Conservation (phyloP, 2,797 vertebrate species). For the Sebastes hubbsi region DNA sequence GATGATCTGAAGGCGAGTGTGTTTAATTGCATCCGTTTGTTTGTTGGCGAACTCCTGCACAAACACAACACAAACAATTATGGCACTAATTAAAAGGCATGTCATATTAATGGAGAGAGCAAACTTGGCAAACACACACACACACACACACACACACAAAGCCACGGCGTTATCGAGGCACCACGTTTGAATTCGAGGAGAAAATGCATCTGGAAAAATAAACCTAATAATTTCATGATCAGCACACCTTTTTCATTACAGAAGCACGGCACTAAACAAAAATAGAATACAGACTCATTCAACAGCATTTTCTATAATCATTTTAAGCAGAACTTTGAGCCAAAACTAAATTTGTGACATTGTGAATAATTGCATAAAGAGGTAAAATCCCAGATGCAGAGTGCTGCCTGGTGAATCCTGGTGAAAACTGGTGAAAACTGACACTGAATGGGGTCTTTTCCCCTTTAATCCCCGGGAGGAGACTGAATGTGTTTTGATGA, state of each 20-base stretch:
- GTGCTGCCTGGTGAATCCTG: slow-evolving; percentile 3
- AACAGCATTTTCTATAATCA: neutral
- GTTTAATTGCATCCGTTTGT: slow-evolving; percentile 81
- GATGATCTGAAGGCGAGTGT: slow-evolving; percentile 72
- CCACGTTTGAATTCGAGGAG: slow-evolving; percentile 16
- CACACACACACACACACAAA: slow-evolving; percentile 24
- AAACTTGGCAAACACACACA: slow-evolving; percentile 53
- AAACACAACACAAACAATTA: slow-evolving; percentile 83
- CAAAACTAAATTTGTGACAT: slow-evolving; percentile 17
- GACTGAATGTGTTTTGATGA: slow-evolving; percentile 70
- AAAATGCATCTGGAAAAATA: neutral
- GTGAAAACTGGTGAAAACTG: slow-evolving; percentile 9
- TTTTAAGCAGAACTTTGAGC: slow-evolving; percentile 26
- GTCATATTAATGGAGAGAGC: slow-evolving; percentile 70
- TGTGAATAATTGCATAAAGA: slow-evolving; percentile 7
- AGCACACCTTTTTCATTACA: slow-evolving; percentile 1
- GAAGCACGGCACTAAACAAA: neutral
- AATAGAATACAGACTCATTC: neutral
- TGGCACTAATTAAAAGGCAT: slow-evolving; percentile 79
- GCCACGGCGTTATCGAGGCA: neutral
- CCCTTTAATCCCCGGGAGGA: slow-evolving; percentile 60
- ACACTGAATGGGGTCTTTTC: slow-evolving; percentile 45
- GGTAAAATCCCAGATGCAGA: slow-evolving; percentile 17
- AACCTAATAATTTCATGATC: slow-evolving; percentile 21
- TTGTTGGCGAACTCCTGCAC: slow-evolving; percentile 77